Evolutionary conservation across 2,888 invertebrate species (phyloP).

Genomic region (Smittia aterrima): DNA sequence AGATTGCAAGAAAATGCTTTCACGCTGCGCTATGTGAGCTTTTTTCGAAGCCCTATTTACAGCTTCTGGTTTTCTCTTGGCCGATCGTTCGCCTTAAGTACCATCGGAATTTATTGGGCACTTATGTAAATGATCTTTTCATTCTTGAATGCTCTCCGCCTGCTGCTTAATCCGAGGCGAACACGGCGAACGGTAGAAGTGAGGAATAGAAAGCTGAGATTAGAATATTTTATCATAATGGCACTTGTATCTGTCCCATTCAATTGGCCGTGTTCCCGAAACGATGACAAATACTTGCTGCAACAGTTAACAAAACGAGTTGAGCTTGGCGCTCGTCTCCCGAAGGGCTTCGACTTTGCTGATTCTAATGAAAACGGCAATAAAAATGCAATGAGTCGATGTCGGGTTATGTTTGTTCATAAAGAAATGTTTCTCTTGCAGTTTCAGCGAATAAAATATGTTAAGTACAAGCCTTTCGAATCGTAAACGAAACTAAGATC

Average conservation of each 20-base stretch:
- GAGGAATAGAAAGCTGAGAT: slow-evolving; percentile 20
- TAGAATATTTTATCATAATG: slow-evolving; percentile 41
- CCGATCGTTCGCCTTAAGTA: slow-evolving; percentile 10
- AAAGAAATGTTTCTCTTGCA: too few relatives aligned
- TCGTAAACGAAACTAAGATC: slow-evolving; percentile 1
- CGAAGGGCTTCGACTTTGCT: too few relatives aligned
- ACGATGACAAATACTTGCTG: slow-evolving; percentile 18
- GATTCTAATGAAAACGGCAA: too few relatives aligned
- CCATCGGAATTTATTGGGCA: slow-evolving; percentile 30
- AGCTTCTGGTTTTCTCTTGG: neutral
- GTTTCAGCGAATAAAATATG: neutral
- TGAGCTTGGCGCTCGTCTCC: too few relatives aligned
- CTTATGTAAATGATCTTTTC: slow-evolving; percentile 25
- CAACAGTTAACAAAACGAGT: too few relatives aligned
- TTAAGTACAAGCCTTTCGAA: slow-evolving; percentile 1
- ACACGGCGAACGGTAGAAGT: neutral
- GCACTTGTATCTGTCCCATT: slow-evolving; percentile 21
- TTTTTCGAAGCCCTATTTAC: neutral
- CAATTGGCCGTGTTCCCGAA: neutral
- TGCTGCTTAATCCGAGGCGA: neutral
- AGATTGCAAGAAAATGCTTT: slow-evolving; percentile 11
- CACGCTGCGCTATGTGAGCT: neutral
- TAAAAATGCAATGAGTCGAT: too few relatives aligned
- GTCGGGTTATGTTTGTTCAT: too few relatives aligned
- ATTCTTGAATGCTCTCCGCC: neutral